Percentiles rank a stretch among this genome's conserved stretches.
These are phyloP conservation scores for Drosophila pegasa DNA, from an alignment of 2,888 invertebrate species.

Conservation along the genomic window DNA sequence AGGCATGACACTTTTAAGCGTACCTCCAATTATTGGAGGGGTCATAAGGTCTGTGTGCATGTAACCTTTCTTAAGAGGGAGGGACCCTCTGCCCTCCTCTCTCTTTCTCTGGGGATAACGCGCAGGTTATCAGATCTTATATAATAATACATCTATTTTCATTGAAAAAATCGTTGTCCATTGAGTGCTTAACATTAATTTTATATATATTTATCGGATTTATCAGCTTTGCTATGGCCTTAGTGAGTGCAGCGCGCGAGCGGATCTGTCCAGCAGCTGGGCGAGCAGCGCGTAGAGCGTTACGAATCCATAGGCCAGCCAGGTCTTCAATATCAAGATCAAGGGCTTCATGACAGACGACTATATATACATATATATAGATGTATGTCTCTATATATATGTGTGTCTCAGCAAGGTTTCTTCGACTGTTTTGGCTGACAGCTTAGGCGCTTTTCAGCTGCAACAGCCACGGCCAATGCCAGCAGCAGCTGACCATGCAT, in stretches of 20 bases:
- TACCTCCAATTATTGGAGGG: background rate
- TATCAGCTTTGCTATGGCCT: background rate
- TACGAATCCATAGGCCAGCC: conserved; percentile 66
- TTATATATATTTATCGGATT: background rate
- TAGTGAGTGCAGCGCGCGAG: conserved; percentile 42
- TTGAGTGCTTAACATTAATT: background rate
- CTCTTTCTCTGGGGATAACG: no score
- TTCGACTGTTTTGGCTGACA: background rate
- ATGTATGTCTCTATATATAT: background rate
- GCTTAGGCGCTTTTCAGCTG: background rate
- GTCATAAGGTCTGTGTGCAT: background rate
- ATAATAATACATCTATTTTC: background rate
- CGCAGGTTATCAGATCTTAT: background rate
- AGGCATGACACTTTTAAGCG: background rate
- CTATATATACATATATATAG: background rate
- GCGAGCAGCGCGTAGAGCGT: conserved; percentile 56
- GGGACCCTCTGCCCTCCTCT: no score
- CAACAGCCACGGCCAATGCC: conserved; percentile 1
- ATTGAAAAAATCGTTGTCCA: conserved; percentile 1
- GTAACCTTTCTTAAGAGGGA: background rate
- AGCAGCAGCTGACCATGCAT: conserved; percentile 40
- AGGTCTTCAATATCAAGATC: conserved; percentile 51
- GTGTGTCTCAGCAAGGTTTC: background rate
- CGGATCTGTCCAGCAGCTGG: conserved; percentile 50
- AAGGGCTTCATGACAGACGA: conserved; percentile 56